Evolutionary conservation across 2,113 vertebrate species (phyloP), one percentile per base, ranked within the genome.

Genomic region (Micronisus gabar): DNA sequence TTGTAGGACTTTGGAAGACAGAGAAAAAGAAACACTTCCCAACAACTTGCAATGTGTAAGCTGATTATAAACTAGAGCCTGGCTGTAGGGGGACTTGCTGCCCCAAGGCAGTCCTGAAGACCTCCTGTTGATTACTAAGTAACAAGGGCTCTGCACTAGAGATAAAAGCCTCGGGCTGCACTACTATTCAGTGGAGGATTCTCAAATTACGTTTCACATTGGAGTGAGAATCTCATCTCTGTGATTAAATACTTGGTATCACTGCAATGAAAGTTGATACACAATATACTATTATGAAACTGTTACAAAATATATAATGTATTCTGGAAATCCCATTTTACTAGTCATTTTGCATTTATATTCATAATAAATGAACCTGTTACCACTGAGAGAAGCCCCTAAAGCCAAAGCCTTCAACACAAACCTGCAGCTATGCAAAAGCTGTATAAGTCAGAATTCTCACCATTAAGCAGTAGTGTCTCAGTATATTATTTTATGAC

Each of bases 71-170:
- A 3, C 65, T 58, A 50, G 52, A 87, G 66, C 78, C 88, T 86
- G 88, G 67, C 92, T 91, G 40, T 15, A 52, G 40, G 79, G 83
- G 93, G 82, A 82, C 76, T 55, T 66, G 52, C 53, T 90, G 93
- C 55, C 72, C 34, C 93, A 94, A 76, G 95, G 88, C 56, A 58
- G 82, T 87, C 83, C 96, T 73, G 85, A 89, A 61, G 73, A 47
- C 27, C 41, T 36, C 36, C 52, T 38, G 58, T 25, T 52, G 56
- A 67, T 30, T 61, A 47, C 32, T 41, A 30, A 78, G 50, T 43
- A 76, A 75, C 36, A 30, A 80, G 15, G 90, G 88, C 95, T 97
- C 95, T 94, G 87, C 89, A 73, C 65, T n/a, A 88, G n/a, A 88
- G 55, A 79, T 14, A 87, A 76, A 86, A 90, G 72, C 78, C 95